Evolutionary conservation across 2,888 invertebrate genomes (phyloP), one percentile per base, ranked within the genome.

Genomic region (Eudasyphora cyanicolor): DNA sequence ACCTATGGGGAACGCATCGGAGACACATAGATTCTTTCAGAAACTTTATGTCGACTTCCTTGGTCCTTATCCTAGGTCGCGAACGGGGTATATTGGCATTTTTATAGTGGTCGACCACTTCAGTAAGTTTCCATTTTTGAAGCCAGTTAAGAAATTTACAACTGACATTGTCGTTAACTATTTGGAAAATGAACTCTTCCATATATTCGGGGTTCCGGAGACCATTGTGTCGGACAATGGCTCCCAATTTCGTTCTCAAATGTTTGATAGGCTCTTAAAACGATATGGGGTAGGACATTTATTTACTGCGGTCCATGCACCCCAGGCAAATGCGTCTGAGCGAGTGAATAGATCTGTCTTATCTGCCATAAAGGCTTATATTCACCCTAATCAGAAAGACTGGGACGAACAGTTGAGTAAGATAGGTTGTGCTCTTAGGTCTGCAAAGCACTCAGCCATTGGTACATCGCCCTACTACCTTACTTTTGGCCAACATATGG

Each of bases 41-140:
- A 67, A 76, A 12, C 2, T 86, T 0, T 83, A 78, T 42, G 32
- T 86, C 0, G 83, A 86, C 21, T 81, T 86, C 14, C 21, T 80
- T 4, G 77, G 84, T 0, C 85, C 86, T 0, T 85, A 85, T 42
- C 85, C 85, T 0, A 10, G 85, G 1, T 82, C 86, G 0, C 82
- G 77, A 27, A n/a, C 14, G 2, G 86, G 83, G 7, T 79, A 85
- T 54, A 76, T 73, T 0, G 62, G 35, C 2, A 71, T 82, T 0
- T 51, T 84, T 7, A 57, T 85, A 0, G 71, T 78, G 0, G n/a
- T 85, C 7, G 82, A 84, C 19, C 81, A 82, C 0, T 74, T 82
- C 5, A 73, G 80, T 0, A 85, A 85, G n/a, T 84, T 78, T 69
- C 8, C 57, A 1, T 71, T 82, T 21, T 32, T 83, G 29, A 32